phyloP scores from a whole-genome alignment of 2,797 vertebrate species.

The Propithecus perrieri region DNA sequence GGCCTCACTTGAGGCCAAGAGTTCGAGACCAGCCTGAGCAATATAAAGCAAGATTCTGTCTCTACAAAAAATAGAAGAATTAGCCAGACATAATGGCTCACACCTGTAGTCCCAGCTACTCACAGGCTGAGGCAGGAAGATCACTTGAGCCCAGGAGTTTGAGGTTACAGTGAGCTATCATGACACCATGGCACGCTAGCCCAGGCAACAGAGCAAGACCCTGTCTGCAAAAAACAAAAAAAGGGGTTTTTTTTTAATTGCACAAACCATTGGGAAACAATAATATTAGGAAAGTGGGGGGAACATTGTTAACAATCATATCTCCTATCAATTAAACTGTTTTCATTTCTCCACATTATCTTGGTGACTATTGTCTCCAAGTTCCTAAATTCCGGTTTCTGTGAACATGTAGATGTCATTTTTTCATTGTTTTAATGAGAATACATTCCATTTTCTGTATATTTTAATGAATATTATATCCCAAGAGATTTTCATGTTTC shows the following conservation, averaged over 20 bases:
- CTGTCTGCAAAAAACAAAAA: background rate
- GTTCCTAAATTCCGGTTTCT: slow-evolving; percentile 24
- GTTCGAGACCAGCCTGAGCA: too few species aligned
- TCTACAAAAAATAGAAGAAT: too few species aligned
- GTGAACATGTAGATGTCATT: background rate
- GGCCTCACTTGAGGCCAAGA: too few species aligned
- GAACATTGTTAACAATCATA: background rate
- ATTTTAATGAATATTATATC: background rate
- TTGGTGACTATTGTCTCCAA: background rate
- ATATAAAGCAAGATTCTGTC: too few species aligned
- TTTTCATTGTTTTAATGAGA: slow-evolving; percentile 19
- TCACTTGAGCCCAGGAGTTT: background rate
- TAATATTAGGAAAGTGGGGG: background rate
- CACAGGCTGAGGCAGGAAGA: too few species aligned
- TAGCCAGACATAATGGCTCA: too few species aligned
- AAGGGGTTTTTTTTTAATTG: background rate
- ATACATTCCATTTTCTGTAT: background rate
- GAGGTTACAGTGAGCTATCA: background rate
- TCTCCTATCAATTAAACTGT: background rate
- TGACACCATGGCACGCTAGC: background rate
- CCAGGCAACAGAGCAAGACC: background rate
- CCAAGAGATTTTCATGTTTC: background rate
- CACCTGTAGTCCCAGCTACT: too few species aligned
- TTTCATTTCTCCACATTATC: background rate
- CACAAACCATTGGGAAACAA: background rate